Evolutionary conservation across 2,113 vertebrate genomes (phyloP).

Genomic region (Etheostoma spectabile): DNA sequence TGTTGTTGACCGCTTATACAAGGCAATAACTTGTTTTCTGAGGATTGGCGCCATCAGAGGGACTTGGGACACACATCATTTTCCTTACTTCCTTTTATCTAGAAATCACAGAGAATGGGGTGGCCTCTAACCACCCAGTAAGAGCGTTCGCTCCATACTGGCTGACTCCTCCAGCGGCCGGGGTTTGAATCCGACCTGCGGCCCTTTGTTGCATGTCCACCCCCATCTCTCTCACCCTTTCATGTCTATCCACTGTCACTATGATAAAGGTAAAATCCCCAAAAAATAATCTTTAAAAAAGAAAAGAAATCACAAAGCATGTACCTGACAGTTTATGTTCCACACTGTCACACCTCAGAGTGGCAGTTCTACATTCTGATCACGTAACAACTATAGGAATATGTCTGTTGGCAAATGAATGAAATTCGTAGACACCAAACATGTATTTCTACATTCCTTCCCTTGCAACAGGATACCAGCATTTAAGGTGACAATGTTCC

Average conservation of each 20-base stretch:
- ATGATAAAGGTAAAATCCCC: no score
- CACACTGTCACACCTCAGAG: not conserved
- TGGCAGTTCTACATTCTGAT: not conserved
- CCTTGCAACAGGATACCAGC: constrained; percentile 6
- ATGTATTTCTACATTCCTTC: constrained; percentile 26
- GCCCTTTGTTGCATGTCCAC: no score
- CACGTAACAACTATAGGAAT: not conserved
- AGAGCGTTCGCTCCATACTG: no score
- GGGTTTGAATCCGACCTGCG: no score
- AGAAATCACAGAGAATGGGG: not conserved
- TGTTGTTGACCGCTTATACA: not conserved
- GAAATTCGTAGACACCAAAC: not conserved
- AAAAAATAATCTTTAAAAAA: not conserved
- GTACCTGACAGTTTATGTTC: not conserved
- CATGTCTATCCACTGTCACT: no score
- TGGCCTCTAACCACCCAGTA: no score
- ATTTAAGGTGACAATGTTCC: constrained; percentile 12
- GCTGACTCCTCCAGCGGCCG: no score
- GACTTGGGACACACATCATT: not conserved
- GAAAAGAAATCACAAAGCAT: no score
- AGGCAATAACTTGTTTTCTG: not conserved
- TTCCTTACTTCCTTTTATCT: not conserved
- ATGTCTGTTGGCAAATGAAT: constrained; percentile 3
- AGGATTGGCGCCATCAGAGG: not conserved
- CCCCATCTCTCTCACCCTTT: no score